These are phyloP conservation scores for Caenorhabditis inopinata DNA, from an alignment of 1,140 invertebrate species.

Conservation along the genomic window DNA sequence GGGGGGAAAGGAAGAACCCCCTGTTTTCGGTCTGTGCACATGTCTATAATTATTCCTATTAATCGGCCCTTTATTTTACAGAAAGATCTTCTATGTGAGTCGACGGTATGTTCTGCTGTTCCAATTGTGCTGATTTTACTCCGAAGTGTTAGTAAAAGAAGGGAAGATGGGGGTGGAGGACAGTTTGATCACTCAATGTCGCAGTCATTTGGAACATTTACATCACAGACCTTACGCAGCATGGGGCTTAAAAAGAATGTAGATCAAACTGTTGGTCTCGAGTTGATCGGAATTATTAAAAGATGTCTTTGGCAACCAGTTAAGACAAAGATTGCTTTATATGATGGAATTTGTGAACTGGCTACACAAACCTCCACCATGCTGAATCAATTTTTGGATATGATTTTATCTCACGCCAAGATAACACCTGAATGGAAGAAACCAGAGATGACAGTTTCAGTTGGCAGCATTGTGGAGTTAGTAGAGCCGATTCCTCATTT, in stretches of 20 bases:
- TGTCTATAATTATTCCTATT: no score
- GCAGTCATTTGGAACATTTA: constrained; percentile 35
- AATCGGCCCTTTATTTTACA: background rate
- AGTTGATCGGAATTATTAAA: constrained; percentile 32
- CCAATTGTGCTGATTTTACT: constrained; percentile 30
- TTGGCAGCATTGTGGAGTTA: background rate
- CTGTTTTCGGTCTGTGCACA: no score
- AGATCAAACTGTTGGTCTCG: constrained; percentile 31
- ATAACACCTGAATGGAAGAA: constrained; percentile 1
- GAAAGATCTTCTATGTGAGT: constrained; percentile 30
- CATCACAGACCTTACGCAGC: background rate
- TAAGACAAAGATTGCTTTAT: constrained; percentile 9
- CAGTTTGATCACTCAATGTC: constrained; percentile 29
- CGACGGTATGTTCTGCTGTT: constrained; percentile 1
- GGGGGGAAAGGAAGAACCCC: no score
- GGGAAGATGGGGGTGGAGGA: background rate
- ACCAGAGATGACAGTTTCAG: background rate
- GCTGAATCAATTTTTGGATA: constrained; percentile 14
- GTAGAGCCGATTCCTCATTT: constrained; percentile 8
- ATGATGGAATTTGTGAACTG: constrained; percentile 22
- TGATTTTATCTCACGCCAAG: background rate
- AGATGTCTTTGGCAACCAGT: constrained; percentile 21
- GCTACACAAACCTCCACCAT: constrained; percentile 1
- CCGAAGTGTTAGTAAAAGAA: constrained; percentile 32
- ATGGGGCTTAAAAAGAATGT: constrained; percentile 28